Conservation (phyloP, 1,140 invertebrate species). For the Dufourea novaeangliae region DNA sequence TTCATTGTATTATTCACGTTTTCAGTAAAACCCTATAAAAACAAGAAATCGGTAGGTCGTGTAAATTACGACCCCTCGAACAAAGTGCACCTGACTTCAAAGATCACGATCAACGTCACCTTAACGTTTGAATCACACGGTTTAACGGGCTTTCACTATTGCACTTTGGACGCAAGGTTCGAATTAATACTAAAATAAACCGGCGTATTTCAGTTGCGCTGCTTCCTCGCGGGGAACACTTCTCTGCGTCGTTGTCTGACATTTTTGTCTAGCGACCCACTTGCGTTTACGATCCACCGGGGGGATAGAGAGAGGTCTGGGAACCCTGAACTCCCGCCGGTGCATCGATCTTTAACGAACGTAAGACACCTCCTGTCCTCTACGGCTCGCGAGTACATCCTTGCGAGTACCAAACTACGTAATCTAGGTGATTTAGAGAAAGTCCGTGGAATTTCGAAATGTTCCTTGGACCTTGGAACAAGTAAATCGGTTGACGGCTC, state of each 20-base stretch:
- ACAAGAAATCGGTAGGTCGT: too few species aligned
- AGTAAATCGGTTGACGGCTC: not conserved
- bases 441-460: not conserved
- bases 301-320: constrained; percentile 23
- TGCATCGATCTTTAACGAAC: constrained; percentile 21
- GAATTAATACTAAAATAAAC: too few species aligned
- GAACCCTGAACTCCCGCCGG: constrained; percentile 26
- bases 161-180: too few species aligned
- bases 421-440: constrained; percentile 15
- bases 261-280: constrained; percentile 24
- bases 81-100: too few species aligned
- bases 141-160: not conserved
- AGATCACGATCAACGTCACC: not conserved
- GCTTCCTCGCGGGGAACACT: not conserved
- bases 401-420: not conserved
- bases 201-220: too few species aligned
- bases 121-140: too few species aligned
- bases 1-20: too few species aligned
- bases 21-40: too few species aligned
- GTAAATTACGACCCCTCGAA: too few species aligned
- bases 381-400: not conserved
- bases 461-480: not conserved
- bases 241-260: not conserved
- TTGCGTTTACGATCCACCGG: not conserved
- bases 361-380: too few species aligned